A percentile compares a stretch with the other conserved stretches of the same genome.
phyloP scores from a whole-genome alignment of 2,797 vertebrate genomes.

The Silurus aristotelis region DNA sequence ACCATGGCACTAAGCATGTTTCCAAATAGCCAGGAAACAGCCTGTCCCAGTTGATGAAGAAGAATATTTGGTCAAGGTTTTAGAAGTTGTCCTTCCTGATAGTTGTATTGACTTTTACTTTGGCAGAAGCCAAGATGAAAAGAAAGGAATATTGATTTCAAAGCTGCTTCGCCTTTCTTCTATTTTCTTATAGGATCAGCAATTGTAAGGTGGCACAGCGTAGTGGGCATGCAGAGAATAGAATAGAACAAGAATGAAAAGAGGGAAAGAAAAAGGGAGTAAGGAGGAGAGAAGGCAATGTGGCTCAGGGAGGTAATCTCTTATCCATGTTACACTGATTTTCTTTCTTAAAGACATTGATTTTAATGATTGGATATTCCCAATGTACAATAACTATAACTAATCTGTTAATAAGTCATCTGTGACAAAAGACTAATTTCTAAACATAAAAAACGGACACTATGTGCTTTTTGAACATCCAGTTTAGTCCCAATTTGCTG shows the following conservation, averaged over 20 bases:
- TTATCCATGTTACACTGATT: slow-evolving; percentile 5
- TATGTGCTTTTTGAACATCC: too few relatives aligned
- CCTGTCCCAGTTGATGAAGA: background rate
- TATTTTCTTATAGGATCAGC: slow-evolving; percentile 51
- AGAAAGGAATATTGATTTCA: slow-evolving; percentile 47
- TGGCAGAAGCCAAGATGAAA: slow-evolving; percentile 5
- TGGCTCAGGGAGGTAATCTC: slow-evolving; percentile 48
- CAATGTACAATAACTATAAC: background rate
- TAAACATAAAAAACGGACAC: background rate
- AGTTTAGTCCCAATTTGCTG: too few relatives aligned
- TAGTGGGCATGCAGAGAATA: slow-evolving; percentile 37
- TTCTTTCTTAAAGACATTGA: background rate
- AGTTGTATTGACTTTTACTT: slow-evolving; percentile 28
- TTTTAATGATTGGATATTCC: background rate
- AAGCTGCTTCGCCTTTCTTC: slow-evolving; percentile 40
- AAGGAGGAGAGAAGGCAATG: slow-evolving; percentile 46
- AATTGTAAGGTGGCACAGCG: slow-evolving; percentile 37
- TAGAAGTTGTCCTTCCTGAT: slow-evolving; percentile 1
- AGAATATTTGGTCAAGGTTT: background rate
- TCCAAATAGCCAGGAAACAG: background rate
- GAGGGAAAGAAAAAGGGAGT: slow-evolving; percentile 57
- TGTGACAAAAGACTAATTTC: background rate
- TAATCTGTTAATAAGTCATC: background rate
- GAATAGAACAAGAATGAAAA: slow-evolving; percentile 47
- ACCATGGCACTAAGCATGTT: background rate